A percentile compares a stretch with the other conserved stretches of the same genome.
Evolutionary conservation across 2,113 vertebrate genomes (phyloP).

Genomic region (Galeopterus variegatus): DNA sequence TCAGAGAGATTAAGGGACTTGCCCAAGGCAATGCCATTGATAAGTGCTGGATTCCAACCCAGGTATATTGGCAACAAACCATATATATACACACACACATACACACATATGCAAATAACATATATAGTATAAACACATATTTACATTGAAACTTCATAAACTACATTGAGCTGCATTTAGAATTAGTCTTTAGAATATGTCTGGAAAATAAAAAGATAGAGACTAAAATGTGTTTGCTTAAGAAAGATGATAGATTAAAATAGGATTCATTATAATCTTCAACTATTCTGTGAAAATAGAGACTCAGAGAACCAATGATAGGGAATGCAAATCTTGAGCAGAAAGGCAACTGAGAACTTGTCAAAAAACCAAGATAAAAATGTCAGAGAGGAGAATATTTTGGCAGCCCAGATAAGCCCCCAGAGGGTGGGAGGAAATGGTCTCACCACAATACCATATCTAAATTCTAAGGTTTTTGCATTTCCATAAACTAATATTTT

Average conservation of each 20-base stretch:
- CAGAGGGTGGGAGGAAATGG: background rate
- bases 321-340: slow-evolving; percentile 35
- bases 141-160: background rate
- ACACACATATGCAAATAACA: background rate
- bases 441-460: background rate
- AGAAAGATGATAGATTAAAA: slow-evolving; percentile 38
- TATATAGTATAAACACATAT: background rate
- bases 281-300: slow-evolving; percentile 42
- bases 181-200: background rate
- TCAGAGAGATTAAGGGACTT: slow-evolving; percentile 10
- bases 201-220: background rate
- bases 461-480: background rate
- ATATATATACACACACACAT: background rate
- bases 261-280: slow-evolving; percentile 20
- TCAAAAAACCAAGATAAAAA: slow-evolving; percentile 59
- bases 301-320: slow-evolving; percentile 9
- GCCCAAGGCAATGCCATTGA: background rate
- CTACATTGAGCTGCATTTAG: background rate
- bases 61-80: background rate
- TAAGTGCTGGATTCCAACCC: background rate
- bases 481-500: background rate
- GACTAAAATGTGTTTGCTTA: slow-evolving; percentile 33
- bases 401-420: background rate
- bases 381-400: slow-evolving; percentile 40
- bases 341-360: slow-evolving; percentile 55